Conservation (phyloP, 2,113 vertebrate genomes). For the Mohoua ochrocephala region DNA sequence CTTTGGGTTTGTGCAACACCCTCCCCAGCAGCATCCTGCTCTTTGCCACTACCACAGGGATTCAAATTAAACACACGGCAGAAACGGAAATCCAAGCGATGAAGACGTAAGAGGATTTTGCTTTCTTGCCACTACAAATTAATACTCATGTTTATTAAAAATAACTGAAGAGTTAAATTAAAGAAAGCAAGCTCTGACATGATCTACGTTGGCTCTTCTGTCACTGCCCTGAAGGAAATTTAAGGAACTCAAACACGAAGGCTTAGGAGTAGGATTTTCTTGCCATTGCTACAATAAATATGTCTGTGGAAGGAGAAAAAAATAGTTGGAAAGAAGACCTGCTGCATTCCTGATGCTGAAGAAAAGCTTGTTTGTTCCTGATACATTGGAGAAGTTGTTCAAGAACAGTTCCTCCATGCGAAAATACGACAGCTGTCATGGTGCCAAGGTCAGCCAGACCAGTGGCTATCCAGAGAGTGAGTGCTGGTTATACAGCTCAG, state of each 20-base stretch:
- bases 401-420: constrained; percentile 67
- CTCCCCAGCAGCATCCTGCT: background rate
- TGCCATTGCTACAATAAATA: constrained; percentile 56
- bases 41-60: background rate
- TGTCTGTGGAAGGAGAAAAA: constrained; percentile 24
- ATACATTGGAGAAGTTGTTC: constrained; percentile 62
- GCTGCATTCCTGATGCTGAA: constrained; percentile 56
- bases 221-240: background rate
- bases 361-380: constrained; percentile 59
- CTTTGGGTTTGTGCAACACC: background rate
- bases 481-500: constrained; percentile 10
- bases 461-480: background rate
- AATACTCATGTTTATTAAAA: background rate
- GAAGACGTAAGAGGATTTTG: background rate
- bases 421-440: constrained; percentile 54
- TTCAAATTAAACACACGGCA: background rate
- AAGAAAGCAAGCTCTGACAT: constrained; percentile 18
- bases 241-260: background rate
- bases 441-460: constrained; percentile 58
- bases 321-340: constrained; percentile 64
- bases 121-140: background rate
- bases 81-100: background rate
- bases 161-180: constrained; percentile 23
- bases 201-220: background rate
- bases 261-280: constrained; percentile 19